A percentile compares a stretch with the other conserved stretches of the same genome.
phyloP scores from a whole-genome alignment of 2,888 invertebrate species.

The Eretmocerus hayati region DNA sequence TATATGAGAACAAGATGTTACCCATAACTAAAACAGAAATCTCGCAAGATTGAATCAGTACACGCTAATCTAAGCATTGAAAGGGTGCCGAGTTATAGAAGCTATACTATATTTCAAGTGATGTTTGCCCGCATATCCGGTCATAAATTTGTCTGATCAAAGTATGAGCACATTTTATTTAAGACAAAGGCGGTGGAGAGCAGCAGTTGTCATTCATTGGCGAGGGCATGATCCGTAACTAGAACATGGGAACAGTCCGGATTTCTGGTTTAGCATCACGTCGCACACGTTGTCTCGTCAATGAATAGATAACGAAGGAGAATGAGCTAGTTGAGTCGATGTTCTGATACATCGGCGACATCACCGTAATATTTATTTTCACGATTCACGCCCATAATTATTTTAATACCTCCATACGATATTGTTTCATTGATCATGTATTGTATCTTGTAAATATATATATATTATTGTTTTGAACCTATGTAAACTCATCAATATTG shows the following conservation, averaged over 20 bases:
- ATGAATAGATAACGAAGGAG: slow-evolving; percentile 46
- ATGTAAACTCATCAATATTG: too few relatives aligned
- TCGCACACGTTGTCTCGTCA: slow-evolving; percentile 41
- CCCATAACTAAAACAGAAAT: background rate
- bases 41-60: background rate
- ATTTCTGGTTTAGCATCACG: slow-evolving; percentile 43
- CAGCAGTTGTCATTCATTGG: slow-evolving; percentile 16
- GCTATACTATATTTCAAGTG: too few relatives aligned
- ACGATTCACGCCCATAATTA: too few relatives aligned
- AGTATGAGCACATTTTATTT: slow-evolving; percentile 11
- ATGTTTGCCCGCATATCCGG: slow-evolving; percentile 23
- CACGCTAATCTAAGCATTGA: too few relatives aligned
- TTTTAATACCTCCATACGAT: too few relatives aligned
- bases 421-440: too few relatives aligned
- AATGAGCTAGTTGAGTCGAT: slow-evolving; percentile 44
- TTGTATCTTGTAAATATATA: too few relatives aligned
- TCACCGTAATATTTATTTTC: slow-evolving; percentile 44
- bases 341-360: slow-evolving; percentile 38
- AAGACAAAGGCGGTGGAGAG: slow-evolving; percentile 20
- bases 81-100: too few relatives aligned
- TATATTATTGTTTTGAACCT: too few relatives aligned
- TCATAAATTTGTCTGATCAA: background rate
- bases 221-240: slow-evolving; percentile 33
- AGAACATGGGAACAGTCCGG: slow-evolving; percentile 44
- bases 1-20: background rate